Percentiles rank a stretch among this genome's conserved stretches.
phyloP scores from a whole-genome alignment of 2,888 invertebrate species.

The Pterobdella sp. region DNA sequence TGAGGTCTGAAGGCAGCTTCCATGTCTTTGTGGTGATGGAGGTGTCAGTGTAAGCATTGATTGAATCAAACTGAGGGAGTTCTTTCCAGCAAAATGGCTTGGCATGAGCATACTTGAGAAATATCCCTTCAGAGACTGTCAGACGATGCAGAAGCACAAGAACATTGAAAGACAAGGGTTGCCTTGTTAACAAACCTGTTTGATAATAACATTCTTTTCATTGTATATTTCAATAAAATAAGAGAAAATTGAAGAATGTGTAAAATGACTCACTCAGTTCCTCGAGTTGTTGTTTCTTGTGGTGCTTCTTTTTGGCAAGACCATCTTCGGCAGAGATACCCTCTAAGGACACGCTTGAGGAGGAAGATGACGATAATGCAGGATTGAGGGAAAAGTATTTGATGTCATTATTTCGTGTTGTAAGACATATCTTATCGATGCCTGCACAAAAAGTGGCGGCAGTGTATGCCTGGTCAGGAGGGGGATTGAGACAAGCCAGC shows the following conservation, averaged over 20 bases:
- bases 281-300: no score
- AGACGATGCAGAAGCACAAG: background rate
- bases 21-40: background rate
- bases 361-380: background rate
- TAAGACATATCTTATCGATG: conserved; percentile 75
- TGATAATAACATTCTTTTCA: background rate
- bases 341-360: background rate
- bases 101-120: background rate
- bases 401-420: conserved; percentile 70
- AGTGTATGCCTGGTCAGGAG: background rate
- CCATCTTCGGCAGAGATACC: background rate
- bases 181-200: background rate
- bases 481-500: conserved; percentile 56
- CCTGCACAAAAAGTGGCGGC: conserved; percentile 50
- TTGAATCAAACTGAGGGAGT: background rate
- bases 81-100: conserved; percentile 11
- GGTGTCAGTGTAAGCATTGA: background rate
- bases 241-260: no score
- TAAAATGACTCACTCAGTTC: no score
- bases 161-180: background rate
- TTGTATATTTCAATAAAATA: background rate
- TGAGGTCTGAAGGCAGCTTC: conserved; percentile 3
- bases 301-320: background rate
- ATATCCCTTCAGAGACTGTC: background rate
- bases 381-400: conserved; percentile 57